Percentiles rank a stretch among this genome's conserved stretches.
Evolutionary conservation across 2,797 vertebrate species (phyloP).

Genomic region (Eulemur albifrons): DNA sequence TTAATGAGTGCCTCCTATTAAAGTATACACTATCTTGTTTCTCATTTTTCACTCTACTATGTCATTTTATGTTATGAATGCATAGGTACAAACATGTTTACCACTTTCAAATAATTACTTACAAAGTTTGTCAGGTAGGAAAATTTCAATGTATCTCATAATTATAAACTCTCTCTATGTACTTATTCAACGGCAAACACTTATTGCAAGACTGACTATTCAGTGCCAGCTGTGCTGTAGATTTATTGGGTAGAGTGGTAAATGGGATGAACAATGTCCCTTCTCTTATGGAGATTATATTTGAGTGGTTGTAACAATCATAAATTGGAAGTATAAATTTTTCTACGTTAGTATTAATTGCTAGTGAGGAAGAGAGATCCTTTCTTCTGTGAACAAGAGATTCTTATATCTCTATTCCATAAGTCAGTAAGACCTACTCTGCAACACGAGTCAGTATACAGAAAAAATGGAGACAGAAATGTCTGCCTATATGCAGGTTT

Average conservation of each 20-base stretch:
- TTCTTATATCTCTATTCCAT: not conserved
- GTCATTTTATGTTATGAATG: not conserved
- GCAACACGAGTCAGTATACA: too few species aligned
- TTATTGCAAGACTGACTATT: not conserved
- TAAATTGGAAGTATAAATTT: not conserved
- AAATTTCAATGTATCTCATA: not conserved
- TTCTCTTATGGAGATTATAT: not conserved
- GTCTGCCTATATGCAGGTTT: rapidly evolving
- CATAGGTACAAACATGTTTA: not conserved
- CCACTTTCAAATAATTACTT: not conserved
- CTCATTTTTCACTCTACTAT: not conserved
- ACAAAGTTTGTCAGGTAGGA: not conserved
- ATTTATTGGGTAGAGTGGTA: not conserved
- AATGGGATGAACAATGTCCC: not conserved
- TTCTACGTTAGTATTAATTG: not conserved
- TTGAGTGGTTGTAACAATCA: not conserved
- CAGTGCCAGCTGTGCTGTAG: not conserved
- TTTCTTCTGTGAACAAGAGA: not conserved
- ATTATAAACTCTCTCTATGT: not conserved
- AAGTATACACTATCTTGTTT: not conserved
- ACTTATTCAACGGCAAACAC: not conserved
- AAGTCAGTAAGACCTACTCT: not conserved
- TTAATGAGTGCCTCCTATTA: not conserved
- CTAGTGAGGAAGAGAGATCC: not conserved
- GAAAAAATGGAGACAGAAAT: not conserved